Conservation (phyloP, 2,888 invertebrate species). For the Drosophila anomalata region DNA sequence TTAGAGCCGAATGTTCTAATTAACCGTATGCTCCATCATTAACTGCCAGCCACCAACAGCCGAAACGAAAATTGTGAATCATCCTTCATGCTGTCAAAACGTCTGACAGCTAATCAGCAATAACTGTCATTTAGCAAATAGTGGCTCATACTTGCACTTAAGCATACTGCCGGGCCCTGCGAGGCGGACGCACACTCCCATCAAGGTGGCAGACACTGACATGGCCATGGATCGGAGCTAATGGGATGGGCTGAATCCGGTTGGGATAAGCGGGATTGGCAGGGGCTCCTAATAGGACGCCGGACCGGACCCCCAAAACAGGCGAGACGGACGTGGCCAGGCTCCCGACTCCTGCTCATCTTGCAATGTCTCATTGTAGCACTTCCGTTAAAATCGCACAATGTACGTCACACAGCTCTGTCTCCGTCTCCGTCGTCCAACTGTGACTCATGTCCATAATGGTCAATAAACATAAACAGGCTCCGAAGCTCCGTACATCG, state of each 20-base stretch:
- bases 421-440: conserved; percentile 53
- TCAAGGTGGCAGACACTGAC: conserved; percentile 63
- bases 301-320: no score
- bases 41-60: conserved; percentile 64
- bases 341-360: conserved; percentile 25
- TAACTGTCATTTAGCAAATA: conserved; percentile 81
- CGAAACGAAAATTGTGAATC: conserved; percentile 66
- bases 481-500: conserved; percentile 58
- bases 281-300: no score
- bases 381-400: conserved; percentile 73
- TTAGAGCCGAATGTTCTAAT: conserved; percentile 73
- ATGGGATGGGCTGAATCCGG: neutral
- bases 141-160: conserved; percentile 81
- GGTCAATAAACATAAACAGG: conserved; percentile 79
- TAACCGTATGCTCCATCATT: conserved; percentile 76
- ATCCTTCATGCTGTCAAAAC: conserved; percentile 78
- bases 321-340: neutral
- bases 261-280: neutral
- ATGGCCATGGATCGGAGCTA: conserved; percentile 30
- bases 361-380: conserved; percentile 71
- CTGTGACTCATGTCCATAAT: conserved; percentile 80
- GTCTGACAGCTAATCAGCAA: conserved; percentile 81
- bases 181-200: conserved; percentile 18
- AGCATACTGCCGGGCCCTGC: conserved; percentile 69
- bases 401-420: conserved; percentile 19